phyloP scores from a whole-genome alignment of 2,888 invertebrate species.

The Anthrax anthrax region DNA sequence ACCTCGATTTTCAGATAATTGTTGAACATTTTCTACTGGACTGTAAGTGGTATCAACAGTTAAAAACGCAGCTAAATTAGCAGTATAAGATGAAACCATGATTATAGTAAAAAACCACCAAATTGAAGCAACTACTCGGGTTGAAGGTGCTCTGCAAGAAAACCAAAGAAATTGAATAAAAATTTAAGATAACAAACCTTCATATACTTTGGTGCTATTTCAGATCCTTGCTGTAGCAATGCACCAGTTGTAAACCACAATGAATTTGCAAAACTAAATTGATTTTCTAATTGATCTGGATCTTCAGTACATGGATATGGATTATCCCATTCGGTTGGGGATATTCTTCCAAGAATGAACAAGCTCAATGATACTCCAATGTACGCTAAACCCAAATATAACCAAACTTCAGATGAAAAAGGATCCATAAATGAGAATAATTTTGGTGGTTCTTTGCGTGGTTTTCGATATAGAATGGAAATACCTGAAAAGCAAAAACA shows the following conservation, averaged over 20 bases:
- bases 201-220: conserved; percentile 67
- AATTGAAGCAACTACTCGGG: conserved; percentile 68
- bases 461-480: conserved; percentile 76
- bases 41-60: conserved; percentile 62
- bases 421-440: conserved; percentile 87
- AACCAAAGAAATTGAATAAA: not conserved
- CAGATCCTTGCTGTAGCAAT: conserved; percentile 74
- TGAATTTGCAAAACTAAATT: conserved; percentile 66
- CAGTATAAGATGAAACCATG: conserved; percentile 66
- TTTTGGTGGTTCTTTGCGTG: conserved; percentile 66
- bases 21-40: conserved; percentile 64
- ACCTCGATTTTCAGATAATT: conserved; percentile 59
- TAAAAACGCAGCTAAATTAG: conserved; percentile 79
- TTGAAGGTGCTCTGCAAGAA: conserved; percentile 61
- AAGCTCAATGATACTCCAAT: conserved; percentile 62
- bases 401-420: conserved; percentile 72
- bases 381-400: conserved; percentile 67
- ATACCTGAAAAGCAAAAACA: conserved; percentile 43
- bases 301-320: conserved; percentile 74
- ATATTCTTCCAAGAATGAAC: conserved; percentile 64
- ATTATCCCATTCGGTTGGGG: conserved; percentile 79
- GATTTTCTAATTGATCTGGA: conserved; percentile 69
- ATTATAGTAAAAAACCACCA: conserved; percentile 87
- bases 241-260: conserved; percentile 85
- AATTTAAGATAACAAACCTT: not conserved